Evolutionary conservation across 2,888 invertebrate genomes (phyloP).

Genomic region (Catotricha subobsoleta): DNA sequence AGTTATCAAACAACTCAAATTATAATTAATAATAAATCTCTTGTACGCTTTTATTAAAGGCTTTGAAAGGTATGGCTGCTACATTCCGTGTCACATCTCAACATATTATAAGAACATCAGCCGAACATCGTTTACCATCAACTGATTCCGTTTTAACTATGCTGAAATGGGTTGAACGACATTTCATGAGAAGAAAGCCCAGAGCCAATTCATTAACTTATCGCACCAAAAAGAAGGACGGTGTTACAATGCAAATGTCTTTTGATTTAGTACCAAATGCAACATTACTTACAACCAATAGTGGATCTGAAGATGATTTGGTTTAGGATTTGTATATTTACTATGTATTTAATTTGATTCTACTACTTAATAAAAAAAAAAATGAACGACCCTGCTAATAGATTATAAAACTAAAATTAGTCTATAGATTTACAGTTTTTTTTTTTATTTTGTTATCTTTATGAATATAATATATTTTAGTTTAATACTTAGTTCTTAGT

Average conservation of each 20-base stretch:
- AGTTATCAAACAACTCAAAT: background rate
- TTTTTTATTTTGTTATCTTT: too few species aligned
- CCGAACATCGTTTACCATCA: slow-evolving; percentile 69
- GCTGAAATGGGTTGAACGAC: slow-evolving; percentile 78
- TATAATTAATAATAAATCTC: background rate
- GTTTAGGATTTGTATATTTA: slow-evolving; percentile 2
- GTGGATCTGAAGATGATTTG: slow-evolving; percentile 6
- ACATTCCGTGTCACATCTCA: slow-evolving; percentile 79
- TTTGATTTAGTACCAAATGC: slow-evolving; percentile 32
- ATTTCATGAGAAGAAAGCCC: slow-evolving; percentile 62
- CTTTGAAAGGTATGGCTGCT: slow-evolving; percentile 81
- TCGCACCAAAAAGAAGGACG: slow-evolving; percentile 44
- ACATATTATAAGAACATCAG: slow-evolving; percentile 67
- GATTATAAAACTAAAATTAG: too few species aligned
- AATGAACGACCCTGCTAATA: too few species aligned
- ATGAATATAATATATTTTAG: too few species aligned
- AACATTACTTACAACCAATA: background rate
- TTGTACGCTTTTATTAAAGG: slow-evolving; percentile 32
- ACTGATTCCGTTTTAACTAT: slow-evolving; percentile 79
- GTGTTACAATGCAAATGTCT: slow-evolving; percentile 62
- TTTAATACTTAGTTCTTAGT: too few species aligned
- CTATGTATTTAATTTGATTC: too few species aligned
- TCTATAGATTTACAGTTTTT: too few species aligned
- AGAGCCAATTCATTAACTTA: slow-evolving; percentile 48
- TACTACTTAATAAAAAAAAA: too few species aligned